Evolutionary conservation across 1,140 invertebrate species (phyloP), one percentile per base, ranked within the genome.

Genomic region (Cheumatopsyche charites): DNA sequence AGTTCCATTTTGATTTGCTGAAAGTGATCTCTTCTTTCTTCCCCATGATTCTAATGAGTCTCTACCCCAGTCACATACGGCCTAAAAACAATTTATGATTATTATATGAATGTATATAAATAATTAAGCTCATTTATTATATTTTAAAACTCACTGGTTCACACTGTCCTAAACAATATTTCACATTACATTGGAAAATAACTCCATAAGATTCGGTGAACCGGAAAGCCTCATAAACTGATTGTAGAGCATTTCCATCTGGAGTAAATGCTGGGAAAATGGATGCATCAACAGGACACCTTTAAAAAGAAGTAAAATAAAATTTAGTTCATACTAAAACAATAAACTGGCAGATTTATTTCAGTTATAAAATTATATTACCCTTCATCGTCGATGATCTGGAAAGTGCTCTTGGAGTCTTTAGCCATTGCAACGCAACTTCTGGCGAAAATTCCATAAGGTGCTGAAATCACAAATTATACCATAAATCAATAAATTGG

Each of bases 351-450:
- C 29, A 36, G 9, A 36, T 36, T 36, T 36, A 36, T 36, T 3
- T 9, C 29, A 4, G 29, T 9, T 4, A 63, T 11, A 26, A 49
- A 67, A 13, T n/a, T 67, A 67, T 41, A 67, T 82, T 78, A 92
- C 91, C 95, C 95, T 81, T 96, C 92, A 79, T 97, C 94, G 77
- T 97, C 94, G 78, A 97, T 96, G 78, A 97, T 97, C 78, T 96
- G 93, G 88, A 97, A 97, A 15, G 94, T 97, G 79, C 93, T 96
- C 83, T 95, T 93, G 0, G 95, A 94, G 80, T 97, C 95, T 83
- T 97, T 97, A 45, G 95, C 95, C 95, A 97, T 97, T 41, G 95
- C 95, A 23, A 97, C 92, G 80, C 95, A 97, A 80, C 94, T 96
- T 78, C 95, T 90, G 36, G 95, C 95, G 80, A 97, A 97, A 77